phyloP scores from a whole-genome alignment of 2,888 invertebrate genomes.

The Eupsilia transversa region DNA sequence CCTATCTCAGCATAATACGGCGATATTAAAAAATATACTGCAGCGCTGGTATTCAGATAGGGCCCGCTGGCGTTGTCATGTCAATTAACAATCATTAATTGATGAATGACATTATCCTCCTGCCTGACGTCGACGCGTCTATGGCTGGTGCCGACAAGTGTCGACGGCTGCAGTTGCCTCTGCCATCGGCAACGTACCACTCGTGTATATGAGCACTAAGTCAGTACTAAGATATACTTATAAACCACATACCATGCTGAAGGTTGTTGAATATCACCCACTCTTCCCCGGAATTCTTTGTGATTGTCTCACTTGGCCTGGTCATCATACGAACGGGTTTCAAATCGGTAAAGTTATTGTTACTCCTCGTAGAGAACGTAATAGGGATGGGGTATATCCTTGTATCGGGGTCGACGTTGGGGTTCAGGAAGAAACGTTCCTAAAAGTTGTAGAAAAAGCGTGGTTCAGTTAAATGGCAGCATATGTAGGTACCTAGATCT shows the following conservation, averaged over 20 bases:
- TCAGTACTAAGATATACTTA: background rate
- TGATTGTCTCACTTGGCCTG: slow-evolving; percentile 75
- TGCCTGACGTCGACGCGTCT: too few species aligned
- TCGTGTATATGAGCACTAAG: background rate
- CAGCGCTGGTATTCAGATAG: too few species aligned
- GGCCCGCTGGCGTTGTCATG: too few species aligned
- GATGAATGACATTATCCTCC: background rate
- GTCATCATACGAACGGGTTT: slow-evolving; percentile 87
- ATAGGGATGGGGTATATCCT: slow-evolving; percentile 87
- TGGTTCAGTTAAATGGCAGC: background rate
- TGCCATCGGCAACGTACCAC: background rate
- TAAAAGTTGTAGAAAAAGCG: slow-evolving; percentile 67
- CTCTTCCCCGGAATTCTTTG: slow-evolving; percentile 78
- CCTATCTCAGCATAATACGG: too few species aligned
- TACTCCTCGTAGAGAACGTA: slow-evolving; percentile 81
- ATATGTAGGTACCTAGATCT: background rate
- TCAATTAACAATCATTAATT: too few species aligned
- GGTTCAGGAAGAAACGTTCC: slow-evolving; percentile 90
- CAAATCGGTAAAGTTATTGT: slow-evolving; percentile 76
- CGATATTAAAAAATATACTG: too few species aligned
- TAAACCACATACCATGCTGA: slow-evolving; percentile 89
- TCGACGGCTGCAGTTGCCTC: background rate
- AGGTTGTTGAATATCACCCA: slow-evolving; percentile 92
- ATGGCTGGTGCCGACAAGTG: too few species aligned
- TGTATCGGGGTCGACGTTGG: slow-evolving; percentile 74